Percentiles rank a stretch among this genome's conserved stretches.
phyloP scores from a whole-genome alignment of 2,888 invertebrate genomes.

The Onthophagus sagittarius region DNA sequence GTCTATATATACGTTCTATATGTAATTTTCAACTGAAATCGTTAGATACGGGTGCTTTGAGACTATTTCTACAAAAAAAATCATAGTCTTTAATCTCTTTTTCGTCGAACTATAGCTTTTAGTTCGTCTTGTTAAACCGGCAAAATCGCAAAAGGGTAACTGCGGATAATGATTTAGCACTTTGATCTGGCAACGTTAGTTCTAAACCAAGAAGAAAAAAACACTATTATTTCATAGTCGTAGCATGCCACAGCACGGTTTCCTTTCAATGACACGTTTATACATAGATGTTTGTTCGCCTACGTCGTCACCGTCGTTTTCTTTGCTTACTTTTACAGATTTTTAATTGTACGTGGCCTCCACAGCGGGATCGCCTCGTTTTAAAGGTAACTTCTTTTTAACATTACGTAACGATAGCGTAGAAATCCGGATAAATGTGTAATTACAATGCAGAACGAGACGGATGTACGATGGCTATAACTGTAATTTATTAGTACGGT shows the following conservation, averaged over 20 bases:
- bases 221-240: not conserved
- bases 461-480: not conserved
- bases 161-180: not conserved
- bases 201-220: not conserved
- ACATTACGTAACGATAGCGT: not conserved
- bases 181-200: not conserved
- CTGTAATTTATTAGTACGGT: not conserved
- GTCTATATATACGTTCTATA: not conserved
- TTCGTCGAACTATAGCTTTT: not conserved
- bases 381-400: not conserved
- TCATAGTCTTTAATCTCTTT: not conserved
- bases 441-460: not conserved
- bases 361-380: not conserved
- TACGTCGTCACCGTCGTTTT: not conserved
- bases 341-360: not conserved
- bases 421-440: not conserved
- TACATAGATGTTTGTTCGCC: not conserved
- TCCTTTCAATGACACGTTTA: not conserved
- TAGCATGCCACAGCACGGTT: not conserved
- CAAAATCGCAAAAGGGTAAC: not conserved
- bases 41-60: constrained; percentile 9
- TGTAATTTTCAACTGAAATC: constrained; percentile 7
- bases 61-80: not conserved
- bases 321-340: not conserved
- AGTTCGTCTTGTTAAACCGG: not conserved